Conservation (phyloP, 2,888 invertebrate species). For the Patella ulyssiponensis region DNA sequence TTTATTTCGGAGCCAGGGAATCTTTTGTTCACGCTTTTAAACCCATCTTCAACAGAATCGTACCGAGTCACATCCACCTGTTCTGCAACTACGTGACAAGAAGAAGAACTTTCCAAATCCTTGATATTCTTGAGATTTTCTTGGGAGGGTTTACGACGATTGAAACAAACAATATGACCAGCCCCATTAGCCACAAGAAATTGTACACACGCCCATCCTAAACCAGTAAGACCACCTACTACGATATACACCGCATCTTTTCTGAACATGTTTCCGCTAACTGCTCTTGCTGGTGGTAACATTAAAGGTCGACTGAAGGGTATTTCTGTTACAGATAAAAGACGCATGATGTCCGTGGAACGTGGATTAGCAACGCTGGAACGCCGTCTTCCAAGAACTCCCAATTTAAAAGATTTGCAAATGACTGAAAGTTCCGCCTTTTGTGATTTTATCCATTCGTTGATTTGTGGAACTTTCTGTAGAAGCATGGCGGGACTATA, state of each 20-base stretch:
- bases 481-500: no score
- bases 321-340: no score
- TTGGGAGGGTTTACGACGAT: slow-evolving; percentile 30
- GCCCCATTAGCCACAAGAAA: slow-evolving; percentile 41
- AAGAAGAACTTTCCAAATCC: slow-evolving; percentile 23
- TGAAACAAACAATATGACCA: slow-evolving; percentile 39
- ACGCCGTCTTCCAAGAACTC: no score
- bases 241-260: slow-evolving; percentile 41
- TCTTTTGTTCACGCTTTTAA: slow-evolving; percentile 30
- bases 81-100: slow-evolving; percentile 34
- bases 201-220: slow-evolving; percentile 49
- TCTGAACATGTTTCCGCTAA: slow-evolving; percentile 26
- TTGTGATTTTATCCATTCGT: no score
- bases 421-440: no score
- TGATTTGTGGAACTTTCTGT: no score
- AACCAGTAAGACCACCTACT: slow-evolving; percentile 50
- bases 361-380: no score
- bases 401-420: no score
- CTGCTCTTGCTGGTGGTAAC: not conserved
- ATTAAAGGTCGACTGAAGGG: no score
- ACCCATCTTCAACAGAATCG: slow-evolving; percentile 30
- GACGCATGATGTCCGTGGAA: no score
- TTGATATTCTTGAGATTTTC: slow-evolving; percentile 27
- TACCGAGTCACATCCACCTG: slow-evolving; percentile 47
- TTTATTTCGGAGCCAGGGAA: slow-evolving; percentile 33